Evolutionary conservation across 2,797 vertebrate genomes (phyloP).

Genomic region (Onychomys arenicola): DNA sequence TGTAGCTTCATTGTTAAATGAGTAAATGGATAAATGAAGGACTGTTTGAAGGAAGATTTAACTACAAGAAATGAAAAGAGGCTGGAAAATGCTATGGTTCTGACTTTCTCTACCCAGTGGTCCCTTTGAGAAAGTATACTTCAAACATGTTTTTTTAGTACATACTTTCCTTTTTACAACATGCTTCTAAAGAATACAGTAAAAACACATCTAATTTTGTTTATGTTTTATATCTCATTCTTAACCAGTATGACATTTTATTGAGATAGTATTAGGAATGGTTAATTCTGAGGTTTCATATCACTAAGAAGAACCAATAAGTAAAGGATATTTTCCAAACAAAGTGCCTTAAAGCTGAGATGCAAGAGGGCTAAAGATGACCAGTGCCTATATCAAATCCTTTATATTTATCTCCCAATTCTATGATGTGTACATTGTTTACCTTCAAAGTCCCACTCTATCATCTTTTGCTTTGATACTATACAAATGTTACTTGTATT

Average conservation of each 20-base stretch:
- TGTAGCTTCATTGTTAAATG: neutral
- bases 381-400: neutral
- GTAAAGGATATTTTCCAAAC: slow-evolving; percentile 35
- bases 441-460: slow-evolving; percentile 21
- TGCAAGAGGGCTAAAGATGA: neutral
- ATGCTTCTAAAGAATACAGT: slow-evolving; percentile 13
- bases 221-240: neutral
- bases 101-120: neutral
- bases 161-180: slow-evolving; percentile 42
- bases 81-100: neutral
- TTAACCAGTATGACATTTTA: slow-evolving; percentile 49
- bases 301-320: neutral
- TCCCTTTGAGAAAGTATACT: slow-evolving; percentile 17
- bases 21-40: slow-evolving; percentile 44
- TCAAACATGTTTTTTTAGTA: slow-evolving; percentile 44
- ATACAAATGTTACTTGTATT: slow-evolving; percentile 83
- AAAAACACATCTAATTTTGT: slow-evolving; percentile 50
- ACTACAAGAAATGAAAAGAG: neutral
- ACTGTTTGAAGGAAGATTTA: slow-evolving; percentile 6
- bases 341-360: neutral
- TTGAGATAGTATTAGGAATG: neutral
- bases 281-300: slow-evolving; percentile 31
- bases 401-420: slow-evolving; percentile 65
- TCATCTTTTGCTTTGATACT: slow-evolving; percentile 81
- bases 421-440: slow-evolving; percentile 52